These are phyloP conservation scores for Oeneis ivallda DNA, from an alignment of 2,888 invertebrate genomes.

Conservation along the genomic window DNA sequence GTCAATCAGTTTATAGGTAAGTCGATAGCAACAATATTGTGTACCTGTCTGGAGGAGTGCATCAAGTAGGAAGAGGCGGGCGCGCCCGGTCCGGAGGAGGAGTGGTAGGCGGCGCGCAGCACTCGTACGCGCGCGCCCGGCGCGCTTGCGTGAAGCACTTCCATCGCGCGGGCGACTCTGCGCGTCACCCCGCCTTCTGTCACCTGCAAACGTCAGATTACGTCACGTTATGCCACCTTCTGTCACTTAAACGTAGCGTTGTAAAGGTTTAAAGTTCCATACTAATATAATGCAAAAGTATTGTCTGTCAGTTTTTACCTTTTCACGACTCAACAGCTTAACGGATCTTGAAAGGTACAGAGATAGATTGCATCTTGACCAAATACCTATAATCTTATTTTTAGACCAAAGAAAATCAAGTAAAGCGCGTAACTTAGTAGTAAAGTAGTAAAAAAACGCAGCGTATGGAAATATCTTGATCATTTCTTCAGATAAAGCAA, in stretches of 20 bases:
- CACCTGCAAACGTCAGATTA: slow-evolving; percentile 54
- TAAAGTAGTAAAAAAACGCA: too few species aligned
- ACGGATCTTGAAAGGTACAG: too few species aligned
- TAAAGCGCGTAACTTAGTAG: too few species aligned
- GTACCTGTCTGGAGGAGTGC: slow-evolving; percentile 72
- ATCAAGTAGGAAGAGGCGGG: slow-evolving; percentile 72
- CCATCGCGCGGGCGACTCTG: slow-evolving; percentile 81
- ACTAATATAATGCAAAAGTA: too few species aligned
- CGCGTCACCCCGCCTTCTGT: slow-evolving; percentile 76
- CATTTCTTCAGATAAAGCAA: neutral
- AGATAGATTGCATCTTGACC: too few species aligned
- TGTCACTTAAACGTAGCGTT: neutral
- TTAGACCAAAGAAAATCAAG: too few species aligned
- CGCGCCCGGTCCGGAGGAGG: slow-evolving; percentile 66
- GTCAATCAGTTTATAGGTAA: too few species aligned
- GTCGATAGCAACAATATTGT: neutral
- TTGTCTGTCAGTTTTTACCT: too few species aligned
- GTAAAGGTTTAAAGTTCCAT: too few species aligned
- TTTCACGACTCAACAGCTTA: too few species aligned
- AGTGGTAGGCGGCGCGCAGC: slow-evolving; percentile 83
- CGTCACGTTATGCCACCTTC: too few species aligned
- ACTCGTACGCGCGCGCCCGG: slow-evolving; percentile 87
- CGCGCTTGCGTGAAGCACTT: slow-evolving; percentile 86
- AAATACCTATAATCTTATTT: too few species aligned
- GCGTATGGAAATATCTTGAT: neutral